A percentile compares a stretch with the other conserved stretches of the same genome.
phyloP scores from a whole-genome alignment of 2,797 vertebrate species.

The Peromyscus melanophrys region DNA sequence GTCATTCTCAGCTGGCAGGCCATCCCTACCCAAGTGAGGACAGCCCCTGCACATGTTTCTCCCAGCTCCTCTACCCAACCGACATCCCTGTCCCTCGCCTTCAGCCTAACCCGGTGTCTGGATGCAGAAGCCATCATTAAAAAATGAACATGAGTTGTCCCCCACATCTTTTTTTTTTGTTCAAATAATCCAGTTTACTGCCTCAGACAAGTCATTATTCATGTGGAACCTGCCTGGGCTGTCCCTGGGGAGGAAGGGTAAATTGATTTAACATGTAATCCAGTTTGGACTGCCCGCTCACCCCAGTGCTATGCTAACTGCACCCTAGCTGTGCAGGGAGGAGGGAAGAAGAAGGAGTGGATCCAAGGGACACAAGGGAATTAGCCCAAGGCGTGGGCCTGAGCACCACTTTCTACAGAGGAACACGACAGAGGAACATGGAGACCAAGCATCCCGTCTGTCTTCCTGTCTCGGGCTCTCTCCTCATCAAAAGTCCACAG shows the following conservation, averaged over 20 bases:
- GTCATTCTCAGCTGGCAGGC: neutral
- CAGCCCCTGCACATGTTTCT: neutral
- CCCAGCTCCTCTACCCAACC: neutral
- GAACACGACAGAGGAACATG: accelerated
- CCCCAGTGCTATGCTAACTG: constrained; percentile 83
- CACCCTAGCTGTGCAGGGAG: constrained; percentile 69
- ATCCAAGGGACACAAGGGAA: constrained; percentile 26
- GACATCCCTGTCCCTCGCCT: constrained; percentile 22
- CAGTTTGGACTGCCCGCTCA: constrained; percentile 88
- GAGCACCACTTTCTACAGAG: neutral
- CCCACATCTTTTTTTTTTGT: constrained; percentile 71
- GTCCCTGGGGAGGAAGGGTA: constrained; percentile 87
- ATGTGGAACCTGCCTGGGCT: constrained; percentile 85
- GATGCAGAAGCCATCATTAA: constrained; percentile 82
- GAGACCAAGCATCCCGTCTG: accelerated
- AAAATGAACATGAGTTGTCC: constrained; percentile 77
- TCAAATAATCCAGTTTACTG: constrained; percentile 87
- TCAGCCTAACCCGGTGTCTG: constrained; percentile 6
- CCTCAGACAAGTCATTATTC: constrained; percentile 89
- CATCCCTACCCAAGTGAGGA: no score
- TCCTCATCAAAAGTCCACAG: neutral
- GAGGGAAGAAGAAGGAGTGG: neutral
- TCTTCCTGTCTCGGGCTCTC: neutral
- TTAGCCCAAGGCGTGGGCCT: neutral
- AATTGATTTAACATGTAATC: constrained; percentile 90